phyloP scores from a whole-genome alignment of 2,888 invertebrate species.

The Tipula helvola region DNA sequence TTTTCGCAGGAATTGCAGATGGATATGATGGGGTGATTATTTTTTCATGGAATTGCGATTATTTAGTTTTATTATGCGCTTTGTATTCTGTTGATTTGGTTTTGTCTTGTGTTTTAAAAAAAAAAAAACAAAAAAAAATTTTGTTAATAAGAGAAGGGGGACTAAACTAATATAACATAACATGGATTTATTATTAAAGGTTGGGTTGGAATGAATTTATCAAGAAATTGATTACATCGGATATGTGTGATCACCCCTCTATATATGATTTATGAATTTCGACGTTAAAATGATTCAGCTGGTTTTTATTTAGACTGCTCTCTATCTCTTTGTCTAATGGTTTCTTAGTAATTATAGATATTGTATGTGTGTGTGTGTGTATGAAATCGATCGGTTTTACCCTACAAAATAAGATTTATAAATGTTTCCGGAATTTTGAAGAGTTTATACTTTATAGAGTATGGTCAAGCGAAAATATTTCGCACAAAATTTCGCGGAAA shows the following conservation, averaged over 20 bases:
- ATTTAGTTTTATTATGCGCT: not conserved
- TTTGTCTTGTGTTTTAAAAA: not conserved
- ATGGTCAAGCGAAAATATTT: no score
- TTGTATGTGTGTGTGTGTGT: no score
- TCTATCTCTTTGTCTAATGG: not conserved
- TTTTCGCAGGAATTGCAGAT: not conserved
- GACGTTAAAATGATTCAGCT: not conserved
- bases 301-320: not conserved
- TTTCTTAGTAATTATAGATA: not conserved
- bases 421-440: no score
- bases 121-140: no score
- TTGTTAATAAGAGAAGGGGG: not conserved
- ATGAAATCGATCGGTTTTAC: no score
- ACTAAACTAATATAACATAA: not conserved
- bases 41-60: not conserved
- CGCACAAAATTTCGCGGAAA: no score
- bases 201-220: not conserved
- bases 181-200: not conserved
- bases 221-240: not conserved
- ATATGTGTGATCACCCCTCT: not conserved
- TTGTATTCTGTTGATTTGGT: not conserved
- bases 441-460: no score
- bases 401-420: no score
- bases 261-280: not conserved
- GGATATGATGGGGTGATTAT: not conserved